A percentile compares a stretch with the other conserved stretches of the same genome.
Conservation (phyloP, 2,113 vertebrate genomes). For the Hystrix brachyura region DNA sequence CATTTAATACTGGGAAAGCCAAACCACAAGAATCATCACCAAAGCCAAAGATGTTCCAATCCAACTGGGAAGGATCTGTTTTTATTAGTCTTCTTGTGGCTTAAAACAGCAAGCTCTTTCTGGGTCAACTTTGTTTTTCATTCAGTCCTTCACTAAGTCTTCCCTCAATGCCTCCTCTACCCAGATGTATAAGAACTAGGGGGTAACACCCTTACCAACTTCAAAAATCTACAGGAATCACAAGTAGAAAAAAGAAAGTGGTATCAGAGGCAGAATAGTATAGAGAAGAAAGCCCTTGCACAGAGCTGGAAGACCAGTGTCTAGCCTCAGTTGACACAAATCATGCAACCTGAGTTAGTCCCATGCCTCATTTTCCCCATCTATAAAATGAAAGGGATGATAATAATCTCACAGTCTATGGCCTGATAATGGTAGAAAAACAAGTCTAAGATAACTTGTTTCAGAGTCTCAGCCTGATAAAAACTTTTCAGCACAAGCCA, state of each 20-base stretch:
- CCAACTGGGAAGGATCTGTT: conserved; percentile 29
- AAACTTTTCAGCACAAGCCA: conserved; percentile 6
- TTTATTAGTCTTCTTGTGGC: conserved; percentile 5
- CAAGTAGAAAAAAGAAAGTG: conserved; percentile 39
- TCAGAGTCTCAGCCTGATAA: not conserved
- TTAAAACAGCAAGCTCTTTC: not conserved
- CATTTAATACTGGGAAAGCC: conserved; percentile 55
- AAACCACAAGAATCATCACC: conserved; percentile 66
- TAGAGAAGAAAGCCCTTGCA: not conserved
- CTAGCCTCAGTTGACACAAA: not conserved
- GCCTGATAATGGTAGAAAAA: not conserved
- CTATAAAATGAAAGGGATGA: conserved; percentile 51
- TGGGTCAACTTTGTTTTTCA: conserved; percentile 4
- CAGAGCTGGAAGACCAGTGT: not conserved
- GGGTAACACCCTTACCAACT: not conserved
- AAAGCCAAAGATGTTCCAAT: conserved; percentile 54
- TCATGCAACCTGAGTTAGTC: not conserved
- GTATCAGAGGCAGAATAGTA: not conserved
- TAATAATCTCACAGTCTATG: conserved; percentile 21
- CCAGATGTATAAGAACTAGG: not conserved
- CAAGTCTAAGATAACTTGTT: not conserved
- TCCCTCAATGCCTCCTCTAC: not conserved
- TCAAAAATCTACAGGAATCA: conserved; percentile 51
- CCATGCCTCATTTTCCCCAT: not conserved
- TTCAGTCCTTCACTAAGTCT: conserved; percentile 19